Evolutionary conservation across 2,797 vertebrate genomes (phyloP), one percentile per base, ranked within the genome.

Genomic region (Silurus aristotelis): DNA sequence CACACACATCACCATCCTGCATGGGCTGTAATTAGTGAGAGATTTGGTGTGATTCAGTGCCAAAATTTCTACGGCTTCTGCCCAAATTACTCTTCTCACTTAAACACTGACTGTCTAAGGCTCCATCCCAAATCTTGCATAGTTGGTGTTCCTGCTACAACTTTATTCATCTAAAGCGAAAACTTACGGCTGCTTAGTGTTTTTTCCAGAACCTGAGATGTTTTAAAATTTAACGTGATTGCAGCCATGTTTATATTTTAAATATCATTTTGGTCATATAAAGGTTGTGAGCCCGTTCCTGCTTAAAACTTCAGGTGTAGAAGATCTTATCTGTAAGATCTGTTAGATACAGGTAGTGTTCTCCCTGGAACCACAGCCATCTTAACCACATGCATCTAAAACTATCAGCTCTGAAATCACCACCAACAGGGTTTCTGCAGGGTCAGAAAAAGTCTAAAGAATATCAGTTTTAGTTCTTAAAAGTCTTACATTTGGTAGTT

Each of bases 21-120:
- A 56, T 13, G 9, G 15, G 56, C 68, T 83, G 70, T 83, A 43
- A 73, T 83, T 83, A 48, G 82, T 83, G 82, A 83, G 68, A 83
- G 55, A 82, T 82, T 71, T 71, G 67, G 22, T 56, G 27, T 82
- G 80, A 43, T 38, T 5, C 46, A 14, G 10, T 78, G 76, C 76
- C 76, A 78, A 56, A 61, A 56, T 8, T 78, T 78, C 56, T 78
- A 22, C 58, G 58, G 76, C 31, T 78, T 63, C 25, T 61, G 58
- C 76, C 31, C 58, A 61, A 78, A 78, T 78, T 61, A 78, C 76
- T 61, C 55, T 63, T 43, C 76, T 78, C 58, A 43, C 56, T 78
- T 14, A 5, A 78, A n/a, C 56, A 22, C 31, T 61, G 58, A 31
- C 58, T 38, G 56, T 61, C 61, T 61, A n/a, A 22, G 31, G 58